Evolutionary conservation across 2,113 vertebrate species (phyloP).

Genomic region (Epinephelus fuscoguttatus): DNA sequence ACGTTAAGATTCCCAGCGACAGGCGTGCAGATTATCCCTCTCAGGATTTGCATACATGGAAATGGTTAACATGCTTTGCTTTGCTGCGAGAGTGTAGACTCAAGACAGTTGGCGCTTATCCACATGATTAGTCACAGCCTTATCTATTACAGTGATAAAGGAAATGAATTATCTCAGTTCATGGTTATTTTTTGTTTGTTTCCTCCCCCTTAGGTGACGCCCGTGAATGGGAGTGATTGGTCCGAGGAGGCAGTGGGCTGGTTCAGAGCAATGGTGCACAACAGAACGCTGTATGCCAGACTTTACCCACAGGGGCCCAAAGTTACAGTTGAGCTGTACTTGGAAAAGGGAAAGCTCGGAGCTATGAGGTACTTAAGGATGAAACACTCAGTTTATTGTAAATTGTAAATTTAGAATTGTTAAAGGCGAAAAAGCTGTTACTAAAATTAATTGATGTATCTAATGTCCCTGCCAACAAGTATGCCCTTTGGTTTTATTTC

Average conservation of each 20-base stretch:
- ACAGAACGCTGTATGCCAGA: constrained; percentile 80
- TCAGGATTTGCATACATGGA: constrained; percentile 40
- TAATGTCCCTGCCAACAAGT: neutral
- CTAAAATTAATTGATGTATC: neutral
- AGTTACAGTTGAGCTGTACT: constrained; percentile 80
- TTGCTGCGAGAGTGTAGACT: constrained; percentile 4
- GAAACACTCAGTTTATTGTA: neutral
- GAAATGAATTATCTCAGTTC: constrained; percentile 63
- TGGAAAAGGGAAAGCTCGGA: constrained; percentile 83
- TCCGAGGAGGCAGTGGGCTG: constrained; percentile 79
- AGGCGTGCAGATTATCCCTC: neutral
- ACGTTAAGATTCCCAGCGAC: neutral
- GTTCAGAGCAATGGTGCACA: constrained; percentile 79
- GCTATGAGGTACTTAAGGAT: constrained; percentile 80
- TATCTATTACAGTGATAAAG: constrained; percentile 57
- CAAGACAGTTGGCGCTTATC: constrained; percentile 33
- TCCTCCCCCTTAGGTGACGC: constrained; percentile 78
- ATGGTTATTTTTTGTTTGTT: constrained; percentile 43
- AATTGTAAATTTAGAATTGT: neutral
- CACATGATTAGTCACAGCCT: constrained; percentile 62
- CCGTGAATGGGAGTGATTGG: constrained; percentile 78
- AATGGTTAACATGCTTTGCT: constrained; percentile 38
- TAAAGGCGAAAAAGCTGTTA: neutral
- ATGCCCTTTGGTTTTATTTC: neutral
- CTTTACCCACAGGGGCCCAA: constrained; percentile 68